Conservation (phyloP, 1,140 invertebrate genomes). For the Paraescarpia echinospica region DNA sequence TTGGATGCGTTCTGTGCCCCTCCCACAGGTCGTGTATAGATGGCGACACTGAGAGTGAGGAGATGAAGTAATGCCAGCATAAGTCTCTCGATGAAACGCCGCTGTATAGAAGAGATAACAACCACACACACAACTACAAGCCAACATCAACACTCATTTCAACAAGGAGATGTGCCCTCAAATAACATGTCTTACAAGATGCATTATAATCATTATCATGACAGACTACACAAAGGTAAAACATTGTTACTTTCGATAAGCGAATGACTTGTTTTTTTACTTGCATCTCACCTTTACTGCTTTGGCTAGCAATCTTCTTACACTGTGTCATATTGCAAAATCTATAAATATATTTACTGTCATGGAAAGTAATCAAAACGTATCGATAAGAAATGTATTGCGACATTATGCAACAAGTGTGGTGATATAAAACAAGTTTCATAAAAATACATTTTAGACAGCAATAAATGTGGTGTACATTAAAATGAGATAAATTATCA, state of each 20-base stretch:
- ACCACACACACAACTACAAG: neutral
- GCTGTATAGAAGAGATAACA: constrained; percentile 59
- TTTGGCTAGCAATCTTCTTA: no score
- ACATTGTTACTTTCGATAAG: neutral
- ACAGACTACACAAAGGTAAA: no score
- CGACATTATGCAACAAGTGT: neutral
- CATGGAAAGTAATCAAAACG: neutral
- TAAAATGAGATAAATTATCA: no score
- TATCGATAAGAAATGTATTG: neutral
- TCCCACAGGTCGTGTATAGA: constrained; percentile 78
- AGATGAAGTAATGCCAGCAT: constrained; percentile 75
- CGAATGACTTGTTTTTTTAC: no score
- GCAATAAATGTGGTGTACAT: neutral
- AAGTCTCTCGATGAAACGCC: constrained; percentile 88
- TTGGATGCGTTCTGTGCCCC: constrained; percentile 54
- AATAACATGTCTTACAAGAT: neutral
- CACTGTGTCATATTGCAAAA: no score
- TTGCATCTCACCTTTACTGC: no score
- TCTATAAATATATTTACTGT: neutral
- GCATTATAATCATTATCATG: no score
- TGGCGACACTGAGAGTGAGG: constrained; percentile 81
- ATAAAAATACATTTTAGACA: neutral
- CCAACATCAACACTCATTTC: neutral
- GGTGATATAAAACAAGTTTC: neutral
- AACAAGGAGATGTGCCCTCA: neutral